Conservation (phyloP, 1,140 invertebrate species). For the Hyles euphorbiae region DNA sequence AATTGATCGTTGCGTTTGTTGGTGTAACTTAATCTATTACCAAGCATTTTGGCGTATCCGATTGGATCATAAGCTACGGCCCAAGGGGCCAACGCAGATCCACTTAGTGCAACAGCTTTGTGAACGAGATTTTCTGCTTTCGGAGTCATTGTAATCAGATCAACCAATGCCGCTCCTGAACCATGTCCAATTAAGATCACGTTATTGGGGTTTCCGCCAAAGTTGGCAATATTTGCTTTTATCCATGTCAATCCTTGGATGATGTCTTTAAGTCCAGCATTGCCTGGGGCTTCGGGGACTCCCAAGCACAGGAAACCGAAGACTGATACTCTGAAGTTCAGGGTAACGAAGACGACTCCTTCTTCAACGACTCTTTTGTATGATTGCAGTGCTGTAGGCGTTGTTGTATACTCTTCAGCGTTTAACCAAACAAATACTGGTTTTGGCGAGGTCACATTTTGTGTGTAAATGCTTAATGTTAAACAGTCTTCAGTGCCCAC, state of each 20-base stretch:
- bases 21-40: slow-evolving; percentile 42
- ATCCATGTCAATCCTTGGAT: slow-evolving; percentile 80
- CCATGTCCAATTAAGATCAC: slow-evolving; percentile 79
- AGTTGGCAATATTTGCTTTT: slow-evolving; percentile 76
- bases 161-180: slow-evolving; percentile 78
- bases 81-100: slow-evolving; percentile 81
- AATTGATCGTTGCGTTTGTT: slow-evolving; percentile 31
- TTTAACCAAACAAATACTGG: slow-evolving; percentile 59
- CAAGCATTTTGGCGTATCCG: slow-evolving; percentile 51
- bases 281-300: slow-evolving; percentile 75
- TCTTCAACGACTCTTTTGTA: slow-evolving; percentile 39
- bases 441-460: slow-evolving; percentile 38
- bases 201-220: slow-evolving; percentile 80
- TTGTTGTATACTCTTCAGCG: slow-evolving; percentile 47
- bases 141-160: slow-evolving; percentile 80
- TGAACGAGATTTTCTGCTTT: slow-evolving; percentile 76
- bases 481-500: slow-evolving; percentile 59
- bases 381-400: slow-evolving; percentile 22
- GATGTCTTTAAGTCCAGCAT: slow-evolving; percentile 81
- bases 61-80: slow-evolving; percentile 77
- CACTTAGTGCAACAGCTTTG: slow-evolving; percentile 77
- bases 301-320: slow-evolving; percentile 80
- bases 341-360: slow-evolving; percentile 44
- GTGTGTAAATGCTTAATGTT: slow-evolving; percentile 46
- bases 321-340: slow-evolving; percentile 58